Conservation (phyloP, 2,113 vertebrate genomes). For the Poeciliopsis turrubarensis region DNA sequence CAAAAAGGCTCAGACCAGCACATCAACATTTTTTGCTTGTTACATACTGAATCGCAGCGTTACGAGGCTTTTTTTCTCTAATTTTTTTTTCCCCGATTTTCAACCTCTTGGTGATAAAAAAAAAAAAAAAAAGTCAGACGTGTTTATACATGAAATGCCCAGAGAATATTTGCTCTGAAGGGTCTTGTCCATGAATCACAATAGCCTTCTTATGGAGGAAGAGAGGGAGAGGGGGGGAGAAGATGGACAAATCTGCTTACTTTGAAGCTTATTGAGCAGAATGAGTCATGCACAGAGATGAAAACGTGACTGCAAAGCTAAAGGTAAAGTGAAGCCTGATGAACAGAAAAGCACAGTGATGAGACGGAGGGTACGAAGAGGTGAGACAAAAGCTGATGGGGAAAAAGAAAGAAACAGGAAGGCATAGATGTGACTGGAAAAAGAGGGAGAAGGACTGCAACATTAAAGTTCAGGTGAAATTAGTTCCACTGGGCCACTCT, state of each 20-base stretch:
- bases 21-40: constrained; percentile 69
- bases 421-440: constrained; percentile 25
- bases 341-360: constrained; percentile 42
- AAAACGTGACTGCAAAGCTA: constrained; percentile 82
- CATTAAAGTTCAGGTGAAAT: constrained; percentile 78
- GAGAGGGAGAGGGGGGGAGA: constrained; percentile 42
- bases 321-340: constrained; percentile 72
- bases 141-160: constrained; percentile 84
- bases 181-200: constrained; percentile 82
- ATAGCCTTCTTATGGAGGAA: constrained; percentile 80
- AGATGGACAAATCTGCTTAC: constrained; percentile 86
- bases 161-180: constrained; percentile 82
- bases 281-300: constrained; percentile 81
- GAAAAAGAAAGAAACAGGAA: constrained; percentile 34
- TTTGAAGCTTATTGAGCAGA: constrained; percentile 86
- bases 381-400: constrained; percentile 47
- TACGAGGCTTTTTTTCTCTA: constrained; percentile 38
- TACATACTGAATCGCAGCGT: constrained; percentile 66
- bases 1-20: constrained; percentile 58
- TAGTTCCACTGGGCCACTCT: constrained; percentile 76
- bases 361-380: constrained; percentile 58
- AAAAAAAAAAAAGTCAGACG: constrained; percentile 66
- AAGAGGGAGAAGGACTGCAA: constrained; percentile 26
- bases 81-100: constrained; percentile 54
- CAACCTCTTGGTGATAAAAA: constrained; percentile 50